Conservation (phyloP, 2,888 invertebrate genomes). For the Diadromus collaris region DNA sequence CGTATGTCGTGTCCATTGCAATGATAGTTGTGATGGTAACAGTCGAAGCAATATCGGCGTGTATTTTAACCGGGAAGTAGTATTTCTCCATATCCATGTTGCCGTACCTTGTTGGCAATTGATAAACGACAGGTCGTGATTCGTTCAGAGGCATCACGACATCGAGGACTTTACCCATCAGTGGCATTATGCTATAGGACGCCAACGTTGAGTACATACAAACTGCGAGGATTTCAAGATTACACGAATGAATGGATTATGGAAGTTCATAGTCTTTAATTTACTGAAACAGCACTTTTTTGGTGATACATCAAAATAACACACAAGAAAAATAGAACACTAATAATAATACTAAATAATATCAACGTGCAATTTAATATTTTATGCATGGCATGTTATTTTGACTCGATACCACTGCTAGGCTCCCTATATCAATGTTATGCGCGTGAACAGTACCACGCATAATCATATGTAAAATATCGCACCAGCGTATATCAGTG, state of each 20-base stretch:
- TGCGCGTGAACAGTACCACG: neutral
- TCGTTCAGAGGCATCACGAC: constrained; percentile 51
- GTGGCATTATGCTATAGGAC: constrained; percentile 47
- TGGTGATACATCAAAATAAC: too few species aligned
- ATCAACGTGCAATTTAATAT: too few species aligned
- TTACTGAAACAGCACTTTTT: neutral
- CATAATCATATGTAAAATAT: neutral
- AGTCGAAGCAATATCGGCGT: constrained; percentile 29
- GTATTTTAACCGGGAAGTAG: constrained; percentile 48
- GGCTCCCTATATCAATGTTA: too few species aligned
- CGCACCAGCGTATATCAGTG: constrained; percentile 45
- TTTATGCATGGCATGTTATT: neutral
- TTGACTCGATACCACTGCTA: too few species aligned
- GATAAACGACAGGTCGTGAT: constrained; percentile 37
- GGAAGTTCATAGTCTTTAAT: neutral
- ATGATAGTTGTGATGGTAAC: constrained; percentile 43
- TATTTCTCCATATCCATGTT: constrained; percentile 38
- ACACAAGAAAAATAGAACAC: too few species aligned
- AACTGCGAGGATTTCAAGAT: constrained; percentile 18
- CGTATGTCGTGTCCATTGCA: constrained; percentile 48
- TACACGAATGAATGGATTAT: neutral
- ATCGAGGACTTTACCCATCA: constrained; percentile 49
- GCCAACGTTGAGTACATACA: constrained; percentile 54
- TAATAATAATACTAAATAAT: too few species aligned
- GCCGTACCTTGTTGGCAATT: constrained; percentile 42